Percentiles rank a stretch among this genome's conserved stretches.
Evolutionary conservation across 2,797 vertebrate species (phyloP).

Genomic region (Nyctibius grandis): DNA sequence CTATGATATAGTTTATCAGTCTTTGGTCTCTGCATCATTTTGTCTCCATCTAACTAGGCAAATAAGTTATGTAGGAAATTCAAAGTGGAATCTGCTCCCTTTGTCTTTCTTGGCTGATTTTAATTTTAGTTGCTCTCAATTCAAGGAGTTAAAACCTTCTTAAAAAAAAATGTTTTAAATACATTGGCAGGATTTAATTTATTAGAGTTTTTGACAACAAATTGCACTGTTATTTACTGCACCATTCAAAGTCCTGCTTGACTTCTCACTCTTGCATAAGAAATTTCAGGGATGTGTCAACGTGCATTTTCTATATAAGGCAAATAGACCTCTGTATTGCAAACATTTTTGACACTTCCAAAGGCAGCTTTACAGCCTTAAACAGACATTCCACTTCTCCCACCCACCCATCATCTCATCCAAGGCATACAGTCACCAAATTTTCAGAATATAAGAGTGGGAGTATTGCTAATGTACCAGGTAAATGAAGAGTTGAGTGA

Average conservation of each 20-base stretch:
- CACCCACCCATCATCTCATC: neutral
- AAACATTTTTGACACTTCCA: constrained; percentile 37
- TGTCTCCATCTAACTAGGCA: neutral
- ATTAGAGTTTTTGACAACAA: neutral
- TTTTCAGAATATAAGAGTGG: neutral
- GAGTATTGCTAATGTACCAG: neutral
- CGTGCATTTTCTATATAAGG: constrained; percentile 14
- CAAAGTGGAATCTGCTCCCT: neutral
- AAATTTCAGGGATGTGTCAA: neutral
- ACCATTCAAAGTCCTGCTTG: neutral
- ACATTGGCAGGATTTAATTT: neutral
- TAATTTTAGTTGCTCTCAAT: neutral
- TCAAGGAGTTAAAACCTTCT: neutral
- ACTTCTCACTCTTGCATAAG: constrained; percentile 24
- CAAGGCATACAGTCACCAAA: constrained; percentile 2
- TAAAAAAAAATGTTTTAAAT: neutral
- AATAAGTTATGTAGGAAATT: neutral
- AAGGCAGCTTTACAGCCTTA: neutral
- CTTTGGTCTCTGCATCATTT: neutral
- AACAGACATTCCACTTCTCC: constrained; percentile 15
- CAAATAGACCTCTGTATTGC: constrained; percentile 1
- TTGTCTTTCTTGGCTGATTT: neutral
- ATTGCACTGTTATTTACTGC: neutral
- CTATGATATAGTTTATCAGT: neutral
- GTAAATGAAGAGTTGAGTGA: neutral